A percentile compares a stretch with the other conserved stretches of the same genome.
These are phyloP conservation scores for Cerastis rubricosa DNA, from an alignment of 2,888 invertebrate species.

Conservation along the genomic window DNA sequence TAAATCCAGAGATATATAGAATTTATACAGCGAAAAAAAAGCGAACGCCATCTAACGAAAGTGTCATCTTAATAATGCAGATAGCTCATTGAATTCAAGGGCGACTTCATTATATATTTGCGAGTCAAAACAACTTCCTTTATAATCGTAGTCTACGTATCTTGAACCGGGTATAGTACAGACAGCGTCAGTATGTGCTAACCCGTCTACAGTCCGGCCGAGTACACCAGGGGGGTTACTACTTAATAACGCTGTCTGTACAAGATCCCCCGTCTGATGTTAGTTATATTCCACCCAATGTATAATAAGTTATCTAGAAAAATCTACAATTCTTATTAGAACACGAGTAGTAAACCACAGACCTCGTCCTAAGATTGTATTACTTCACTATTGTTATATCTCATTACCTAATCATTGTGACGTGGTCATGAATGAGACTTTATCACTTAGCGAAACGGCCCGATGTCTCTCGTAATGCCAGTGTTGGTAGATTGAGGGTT, in stretches of 20 bases:
- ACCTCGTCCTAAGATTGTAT: slow-evolving; percentile 78
- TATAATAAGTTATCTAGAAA: neutral
- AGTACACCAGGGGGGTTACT: no score
- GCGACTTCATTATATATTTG: neutral
- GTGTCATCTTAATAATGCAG: slow-evolving; percentile 2
- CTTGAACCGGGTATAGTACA: neutral
- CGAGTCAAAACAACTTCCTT: neutral
- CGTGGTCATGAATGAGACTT: slow-evolving; percentile 62
- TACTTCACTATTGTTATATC: slow-evolving; percentile 74
- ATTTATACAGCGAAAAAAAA: neutral
- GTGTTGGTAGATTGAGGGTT: neutral
- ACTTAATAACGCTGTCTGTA: no score
- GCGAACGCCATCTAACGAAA: neutral
- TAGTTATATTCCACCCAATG: neutral
- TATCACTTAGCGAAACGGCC: slow-evolving; percentile 56
- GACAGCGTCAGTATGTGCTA: no score
- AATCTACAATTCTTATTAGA: slow-evolving; percentile 41
- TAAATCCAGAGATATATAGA: slow-evolving; percentile 31
- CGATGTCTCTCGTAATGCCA: slow-evolving; percentile 40
- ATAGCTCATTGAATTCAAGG: slow-evolving; percentile 5
- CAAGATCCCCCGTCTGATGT: neutral
- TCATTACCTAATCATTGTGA: slow-evolving; percentile 71
- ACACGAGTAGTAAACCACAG: slow-evolving; percentile 81
- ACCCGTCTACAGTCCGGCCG: no score
- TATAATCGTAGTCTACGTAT: neutral